Evolutionary conservation across 2,113 vertebrate species (phyloP).

Genomic region (Canis aureus): DNA sequence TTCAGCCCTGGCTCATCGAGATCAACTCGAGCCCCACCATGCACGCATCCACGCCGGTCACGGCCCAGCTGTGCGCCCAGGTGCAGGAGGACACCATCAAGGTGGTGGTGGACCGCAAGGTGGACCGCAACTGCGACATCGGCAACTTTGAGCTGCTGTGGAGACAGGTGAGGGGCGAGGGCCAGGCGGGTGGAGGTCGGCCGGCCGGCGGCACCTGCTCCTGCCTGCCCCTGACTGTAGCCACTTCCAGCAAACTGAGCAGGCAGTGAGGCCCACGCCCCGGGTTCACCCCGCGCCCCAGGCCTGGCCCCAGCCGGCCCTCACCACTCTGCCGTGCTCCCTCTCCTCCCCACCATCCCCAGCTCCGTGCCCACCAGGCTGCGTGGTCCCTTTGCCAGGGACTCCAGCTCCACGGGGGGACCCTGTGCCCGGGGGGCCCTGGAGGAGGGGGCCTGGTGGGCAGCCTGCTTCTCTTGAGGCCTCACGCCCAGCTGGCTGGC

Average conservation of each 20-base stretch:
- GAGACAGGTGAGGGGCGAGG: slow-evolving; percentile 53
- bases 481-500: neutral
- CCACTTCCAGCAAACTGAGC: neutral
- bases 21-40: slow-evolving; percentile 85
- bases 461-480: neutral
- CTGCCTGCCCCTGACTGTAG: neutral
- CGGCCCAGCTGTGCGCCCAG: slow-evolving; percentile 65
- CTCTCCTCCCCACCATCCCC: too few relatives aligned
- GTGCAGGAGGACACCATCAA: slow-evolving; percentile 84
- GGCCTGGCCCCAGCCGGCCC: neutral
- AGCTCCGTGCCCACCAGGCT: neutral
- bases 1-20: slow-evolving; percentile 83
- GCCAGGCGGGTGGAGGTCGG: accelerated
- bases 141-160: slow-evolving; percentile 83
- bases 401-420: too few relatives aligned
- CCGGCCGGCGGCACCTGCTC: accelerated
- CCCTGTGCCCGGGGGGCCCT: neutral
- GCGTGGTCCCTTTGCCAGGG: too few relatives aligned
- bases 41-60: slow-evolving; percentile 77
- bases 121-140: slow-evolving; percentile 74
- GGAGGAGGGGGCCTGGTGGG: neutral
- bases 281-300: too few relatives aligned
- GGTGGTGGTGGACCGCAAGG: slow-evolving; percentile 77
- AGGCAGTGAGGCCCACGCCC: neutral
- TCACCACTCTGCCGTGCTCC: neutral